phyloP scores from a whole-genome alignment of 2,797 vertebrate genomes.

The Crax fasciolata region DNA sequence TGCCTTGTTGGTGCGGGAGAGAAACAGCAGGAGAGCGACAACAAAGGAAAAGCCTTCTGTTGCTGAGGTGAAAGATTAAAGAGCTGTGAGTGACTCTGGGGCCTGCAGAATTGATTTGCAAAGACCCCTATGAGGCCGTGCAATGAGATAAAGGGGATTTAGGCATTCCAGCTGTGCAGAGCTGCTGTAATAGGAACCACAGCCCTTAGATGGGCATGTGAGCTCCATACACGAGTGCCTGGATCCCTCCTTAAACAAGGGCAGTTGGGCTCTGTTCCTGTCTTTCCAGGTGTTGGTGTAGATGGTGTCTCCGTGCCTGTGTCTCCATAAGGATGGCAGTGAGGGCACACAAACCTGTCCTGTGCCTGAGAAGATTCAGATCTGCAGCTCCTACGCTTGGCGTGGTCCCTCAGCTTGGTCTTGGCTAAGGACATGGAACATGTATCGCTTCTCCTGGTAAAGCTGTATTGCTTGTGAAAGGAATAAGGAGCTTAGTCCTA shows the following conservation, averaged over 20 bases:
- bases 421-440: neutral
- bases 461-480: neutral
- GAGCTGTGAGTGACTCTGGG: neutral
- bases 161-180: neutral
- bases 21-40: neutral
- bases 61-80: neutral
- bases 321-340: neutral
- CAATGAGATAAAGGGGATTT: neutral
- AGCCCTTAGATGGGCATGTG: rapidly evolving
- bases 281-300: neutral
- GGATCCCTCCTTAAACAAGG: neutral
- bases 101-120: neutral
- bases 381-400: neutral
- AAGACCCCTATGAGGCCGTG: neutral
- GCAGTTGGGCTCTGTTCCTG: neutral
- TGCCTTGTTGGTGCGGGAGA: neutral
- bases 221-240: neutral
- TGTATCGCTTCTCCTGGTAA: neutral
- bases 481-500: neutral
- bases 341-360: neutral
- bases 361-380: neutral
- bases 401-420: neutral
- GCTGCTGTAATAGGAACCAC: neutral
- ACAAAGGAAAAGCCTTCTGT: neutral
- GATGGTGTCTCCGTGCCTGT: neutral